Conservation (phyloP, 2,797 vertebrate species). For the Fundulus diaphanus region DNA sequence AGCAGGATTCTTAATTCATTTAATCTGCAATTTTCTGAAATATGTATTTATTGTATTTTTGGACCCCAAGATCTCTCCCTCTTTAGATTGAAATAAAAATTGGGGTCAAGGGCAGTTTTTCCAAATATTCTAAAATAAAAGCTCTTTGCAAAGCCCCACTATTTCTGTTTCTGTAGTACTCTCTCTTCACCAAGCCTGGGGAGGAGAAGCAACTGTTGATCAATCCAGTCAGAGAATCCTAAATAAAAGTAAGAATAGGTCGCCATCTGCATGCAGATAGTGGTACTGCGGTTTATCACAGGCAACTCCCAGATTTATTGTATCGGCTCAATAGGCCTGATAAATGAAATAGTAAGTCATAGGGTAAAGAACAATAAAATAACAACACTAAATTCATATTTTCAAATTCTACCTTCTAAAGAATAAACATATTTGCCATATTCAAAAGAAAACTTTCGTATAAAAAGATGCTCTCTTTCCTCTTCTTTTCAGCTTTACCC, state of each 20-base stretch:
- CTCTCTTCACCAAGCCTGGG: background rate
- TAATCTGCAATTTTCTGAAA: background rate
- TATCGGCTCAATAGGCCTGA: no score
- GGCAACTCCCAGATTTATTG: background rate
- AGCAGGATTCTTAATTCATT: background rate
- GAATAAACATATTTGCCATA: no score
- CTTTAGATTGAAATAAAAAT: no score
- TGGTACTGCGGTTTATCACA: background rate
- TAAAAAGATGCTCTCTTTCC: background rate
- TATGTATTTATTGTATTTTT: background rate
- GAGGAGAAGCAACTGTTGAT: background rate
- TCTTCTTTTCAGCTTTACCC: background rate
- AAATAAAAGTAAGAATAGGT: background rate
- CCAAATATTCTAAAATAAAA: background rate
- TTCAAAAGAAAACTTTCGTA: background rate
- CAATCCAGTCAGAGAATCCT: background rate
- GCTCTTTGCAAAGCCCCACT: background rate
- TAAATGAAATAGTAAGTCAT: no score
- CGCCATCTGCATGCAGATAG: constrained; percentile 1
- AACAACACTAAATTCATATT: no score
- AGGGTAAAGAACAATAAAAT: no score
- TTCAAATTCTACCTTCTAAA: no score
- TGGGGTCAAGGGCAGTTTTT: background rate
- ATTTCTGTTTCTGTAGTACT: background rate
- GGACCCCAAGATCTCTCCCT: no score